Evolutionary conservation across 2,888 invertebrate species (phyloP).

Genomic region (Eueremaeus valkanovi): DNA sequence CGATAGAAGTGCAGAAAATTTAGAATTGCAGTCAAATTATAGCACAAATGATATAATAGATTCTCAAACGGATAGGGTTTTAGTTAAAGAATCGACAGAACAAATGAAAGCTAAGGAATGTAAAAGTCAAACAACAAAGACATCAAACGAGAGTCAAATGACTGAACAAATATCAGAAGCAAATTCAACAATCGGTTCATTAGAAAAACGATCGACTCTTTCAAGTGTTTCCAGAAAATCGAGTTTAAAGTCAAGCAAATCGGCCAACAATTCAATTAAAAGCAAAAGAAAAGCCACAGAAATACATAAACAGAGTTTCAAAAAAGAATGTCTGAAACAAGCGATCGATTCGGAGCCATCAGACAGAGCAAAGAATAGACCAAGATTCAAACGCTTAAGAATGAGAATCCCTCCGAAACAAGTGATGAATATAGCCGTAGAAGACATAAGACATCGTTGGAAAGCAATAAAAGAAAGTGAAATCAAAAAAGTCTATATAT

Average conservation of each 20-base stretch:
- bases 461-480: slow-evolving; percentile 7
- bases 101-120: background rate
- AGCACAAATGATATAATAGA: too few species aligned
- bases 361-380: slow-evolving; percentile 33
- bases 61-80: background rate
- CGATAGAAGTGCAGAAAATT: background rate
- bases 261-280: background rate
- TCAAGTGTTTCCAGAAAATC: background rate
- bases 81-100: background rate
- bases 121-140: too few species aligned
- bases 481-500: slow-evolving; percentile 9
- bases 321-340: slow-evolving; percentile 4
- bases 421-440: slow-evolving; percentile 24
- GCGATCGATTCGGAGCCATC: slow-evolving; percentile 7
- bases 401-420: slow-evolving; percentile 40
- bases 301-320: background rate
- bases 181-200: background rate
- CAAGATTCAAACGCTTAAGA: slow-evolving; percentile 62
- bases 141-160: background rate
- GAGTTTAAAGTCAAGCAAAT: background rate
- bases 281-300: background rate
- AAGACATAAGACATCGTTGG: slow-evolving; percentile 36
- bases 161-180: background rate
- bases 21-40: too few species aligned
- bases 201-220: background rate